Percentiles rank a stretch among this genome's conserved stretches.
These are phyloP conservation scores for Podargus strigoides DNA, from an alignment of 2,797 vertebrate genomes.

Conservation along the genomic window DNA sequence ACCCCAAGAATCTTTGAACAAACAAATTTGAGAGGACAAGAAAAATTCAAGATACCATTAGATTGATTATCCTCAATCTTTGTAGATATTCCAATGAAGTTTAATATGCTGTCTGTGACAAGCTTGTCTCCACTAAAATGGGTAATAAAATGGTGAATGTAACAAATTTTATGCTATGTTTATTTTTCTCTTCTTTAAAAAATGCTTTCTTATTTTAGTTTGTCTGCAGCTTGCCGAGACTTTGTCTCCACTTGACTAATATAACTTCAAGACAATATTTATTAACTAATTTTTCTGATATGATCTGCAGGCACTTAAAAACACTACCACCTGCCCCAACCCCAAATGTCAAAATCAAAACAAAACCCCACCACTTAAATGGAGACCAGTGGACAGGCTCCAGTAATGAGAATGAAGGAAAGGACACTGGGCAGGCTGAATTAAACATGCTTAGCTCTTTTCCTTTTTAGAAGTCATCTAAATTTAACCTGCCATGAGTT, in stretches of 20 bases:
- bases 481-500: constrained; percentile 54
- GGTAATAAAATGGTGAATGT: not conserved
- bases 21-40: not conserved
- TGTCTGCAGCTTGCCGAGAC: not conserved
- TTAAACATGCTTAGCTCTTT: constrained; percentile 42
- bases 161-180: not conserved
- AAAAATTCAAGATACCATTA: not conserved
- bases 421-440: not conserved
- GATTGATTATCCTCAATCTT: not conserved
- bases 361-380: not conserved
- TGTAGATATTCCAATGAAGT: not conserved
- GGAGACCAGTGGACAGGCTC: not conserved
- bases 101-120: not conserved
- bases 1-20: not conserved
- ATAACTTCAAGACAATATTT: not conserved
- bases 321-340: not conserved
- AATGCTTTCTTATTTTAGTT: not conserved
- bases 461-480: constrained; percentile 55
- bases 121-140: not conserved
- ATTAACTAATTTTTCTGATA: constrained; percentile 31
- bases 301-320: constrained; percentile 9
- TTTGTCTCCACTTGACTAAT: constrained; percentile 4
- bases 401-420: not conserved
- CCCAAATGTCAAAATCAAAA: not conserved
- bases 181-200: constrained; percentile 30